Evolutionary conservation across 2,888 invertebrate genomes (phyloP), one percentile per base, ranked within the genome.

Genomic region (Caenorhabditis sp.): DNA sequence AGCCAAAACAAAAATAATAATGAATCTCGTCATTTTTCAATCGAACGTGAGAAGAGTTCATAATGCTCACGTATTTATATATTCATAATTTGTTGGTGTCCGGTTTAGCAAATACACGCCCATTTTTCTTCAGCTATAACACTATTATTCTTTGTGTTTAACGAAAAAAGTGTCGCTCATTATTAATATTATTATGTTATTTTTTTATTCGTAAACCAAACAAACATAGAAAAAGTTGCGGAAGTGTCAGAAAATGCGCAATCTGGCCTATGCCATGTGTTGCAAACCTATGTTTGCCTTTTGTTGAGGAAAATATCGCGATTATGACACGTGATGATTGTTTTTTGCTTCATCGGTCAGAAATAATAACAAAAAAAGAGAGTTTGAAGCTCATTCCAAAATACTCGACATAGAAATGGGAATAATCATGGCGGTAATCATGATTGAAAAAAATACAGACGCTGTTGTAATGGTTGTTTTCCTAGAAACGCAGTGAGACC

Each of bases 21-120:
- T 12, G 62, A 70, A 54, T 65, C 7, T 43, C 12, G 43, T 10
- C 43, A 43, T 43, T 43, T 43, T 43, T 31, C 31, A 10, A 31
- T 43, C 12, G 3, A 43, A 7, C 43, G 43, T 43, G 43, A 17
- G 14, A 7, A 43, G 17, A 17, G 14, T 3, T 7, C 2, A 43
- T 12, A 10, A 31, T 31, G 5, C 17, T 43, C 17, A 43, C 43
- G 43, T 43, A 12, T 43, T 43, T 43, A n/a, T n/a, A 43, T 43
- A 43, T 43, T 31, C 31, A 31, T 31, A 10, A 43, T 12, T 17
- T 43, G 14, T 17, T 7, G 43, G 43, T 17, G 14, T 43, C 43
- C 43, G 43, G 43, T 43, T 43, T 43, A 43, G 43, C 43, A 43
- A 43, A 43, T 43, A 43, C 17, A 43, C 43, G 43, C 43, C 43